phyloP scores from a whole-genome alignment of 2,888 invertebrate genomes.

The Mylabris sibirica region DNA sequence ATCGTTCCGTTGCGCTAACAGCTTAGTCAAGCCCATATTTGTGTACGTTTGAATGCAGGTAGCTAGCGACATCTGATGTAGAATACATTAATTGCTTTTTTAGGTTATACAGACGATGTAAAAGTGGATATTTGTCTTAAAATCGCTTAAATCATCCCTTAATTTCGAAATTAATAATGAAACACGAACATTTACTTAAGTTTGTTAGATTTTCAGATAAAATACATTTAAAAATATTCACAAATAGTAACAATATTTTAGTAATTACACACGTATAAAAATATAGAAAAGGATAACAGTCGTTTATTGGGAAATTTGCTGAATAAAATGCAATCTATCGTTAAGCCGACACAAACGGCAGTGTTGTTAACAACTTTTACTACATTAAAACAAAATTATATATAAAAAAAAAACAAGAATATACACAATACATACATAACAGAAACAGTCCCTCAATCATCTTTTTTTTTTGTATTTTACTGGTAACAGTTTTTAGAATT shows the following conservation, averaged over 20 bases:
- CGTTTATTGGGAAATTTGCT: no score
- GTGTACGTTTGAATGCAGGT: no score
- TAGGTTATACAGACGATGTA: no score
- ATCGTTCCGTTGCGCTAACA: no score
- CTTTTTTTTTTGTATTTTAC: background rate
- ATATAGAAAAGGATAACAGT: background rate
- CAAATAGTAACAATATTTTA: background rate
- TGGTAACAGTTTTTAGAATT: slow-evolving; percentile 6
- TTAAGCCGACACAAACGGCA: background rate
- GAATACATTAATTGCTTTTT: no score
- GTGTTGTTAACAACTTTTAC: background rate
- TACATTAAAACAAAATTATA: slow-evolving; percentile 6
- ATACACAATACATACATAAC: slow-evolving; percentile 8
- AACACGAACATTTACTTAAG: background rate
- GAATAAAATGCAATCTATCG: background rate
- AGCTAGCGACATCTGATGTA: no score
- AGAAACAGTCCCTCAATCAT: background rate
- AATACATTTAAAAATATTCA: background rate
- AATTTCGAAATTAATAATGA: background rate
- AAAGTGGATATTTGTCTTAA: background rate
- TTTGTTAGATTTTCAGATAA: slow-evolving; percentile 3
- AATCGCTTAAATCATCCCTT: background rate
- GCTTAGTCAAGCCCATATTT: no score
- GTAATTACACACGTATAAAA: background rate
- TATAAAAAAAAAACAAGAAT: background rate